Percentiles rank a stretch among this genome's conserved stretches.
These are phyloP conservation scores for Psittacula derbiana DNA, from an alignment of 2,797 vertebrate species.

Conservation along the genomic window DNA sequence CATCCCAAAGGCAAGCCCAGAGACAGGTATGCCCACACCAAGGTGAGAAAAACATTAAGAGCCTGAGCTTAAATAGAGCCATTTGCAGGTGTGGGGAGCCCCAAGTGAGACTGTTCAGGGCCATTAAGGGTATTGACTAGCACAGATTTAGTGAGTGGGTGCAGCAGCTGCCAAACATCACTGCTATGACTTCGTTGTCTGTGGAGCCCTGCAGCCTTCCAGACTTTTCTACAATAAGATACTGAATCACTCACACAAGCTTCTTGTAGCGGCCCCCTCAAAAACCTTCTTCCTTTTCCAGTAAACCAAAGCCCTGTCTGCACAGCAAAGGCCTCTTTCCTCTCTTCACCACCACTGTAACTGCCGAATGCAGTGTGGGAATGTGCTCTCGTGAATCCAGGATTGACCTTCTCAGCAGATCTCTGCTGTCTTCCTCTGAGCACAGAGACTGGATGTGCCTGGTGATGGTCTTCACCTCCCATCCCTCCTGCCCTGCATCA, in stretches of 20 bases:
- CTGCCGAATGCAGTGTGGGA: neutral
- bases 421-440: neutral
- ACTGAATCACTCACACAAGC: neutral
- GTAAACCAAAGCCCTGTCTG: neutral
- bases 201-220: neutral
- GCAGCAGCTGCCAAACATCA: neutral
- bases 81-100: neutral
- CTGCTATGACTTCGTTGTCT: fast-evolving
- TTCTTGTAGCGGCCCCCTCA: neutral
- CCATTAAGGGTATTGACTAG: fast-evolving
- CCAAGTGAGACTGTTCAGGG: neutral
- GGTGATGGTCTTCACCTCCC: neutral
- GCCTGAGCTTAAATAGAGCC: neutral
- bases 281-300: neutral
- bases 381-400: neutral
- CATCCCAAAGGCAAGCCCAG: fast-evolving
- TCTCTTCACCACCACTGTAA: neutral
- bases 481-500: too few relatives aligned
- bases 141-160: neutral
- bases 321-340: neutral
- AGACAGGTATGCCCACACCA: fast-evolving
- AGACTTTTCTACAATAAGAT: neutral
- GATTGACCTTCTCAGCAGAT: neutral
- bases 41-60: fast-evolving
- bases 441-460: neutral